Evolutionary conservation across 1,140 invertebrate species (phyloP).

Genomic region (Oscheius sp.): DNA sequence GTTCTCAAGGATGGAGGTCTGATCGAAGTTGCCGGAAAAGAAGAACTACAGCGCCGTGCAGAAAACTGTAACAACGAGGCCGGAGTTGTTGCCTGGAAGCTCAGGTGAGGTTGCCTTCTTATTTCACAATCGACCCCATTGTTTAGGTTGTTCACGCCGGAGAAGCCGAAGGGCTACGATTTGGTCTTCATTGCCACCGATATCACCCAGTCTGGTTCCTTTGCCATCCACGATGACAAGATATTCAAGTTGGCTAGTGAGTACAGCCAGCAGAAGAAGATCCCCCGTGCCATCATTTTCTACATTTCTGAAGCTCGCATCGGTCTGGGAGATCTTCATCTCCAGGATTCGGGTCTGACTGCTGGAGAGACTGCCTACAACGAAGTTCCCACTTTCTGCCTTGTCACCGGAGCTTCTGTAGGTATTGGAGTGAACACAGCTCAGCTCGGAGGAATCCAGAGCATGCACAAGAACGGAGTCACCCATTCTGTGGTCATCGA

Average conservation of each 20-base stretch:
- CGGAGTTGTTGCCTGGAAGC: conserved; percentile 73
- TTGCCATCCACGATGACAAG: conserved; percentile 87
- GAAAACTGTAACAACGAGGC: conserved; percentile 90
- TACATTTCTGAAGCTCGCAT: conserved; percentile 96
- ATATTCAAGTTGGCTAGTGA: conserved; percentile 83
- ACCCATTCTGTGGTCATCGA: conserved; percentile 82
- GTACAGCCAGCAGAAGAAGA: conserved; percentile 75
- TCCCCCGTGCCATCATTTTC: conserved; percentile 89
- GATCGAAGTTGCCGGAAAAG: conserved; percentile 63
- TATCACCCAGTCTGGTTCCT: conserved; percentile 93
- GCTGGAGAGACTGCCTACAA: no score
- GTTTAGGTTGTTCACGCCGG: no score
- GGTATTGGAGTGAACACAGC: conserved; percentile 96
- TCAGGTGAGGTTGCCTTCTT: no score
- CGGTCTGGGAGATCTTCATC: conserved; percentile 88
- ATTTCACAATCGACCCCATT: conserved; percentile 82
- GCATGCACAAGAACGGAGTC: conserved; percentile 95
- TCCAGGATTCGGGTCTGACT: conserved; percentile 91
- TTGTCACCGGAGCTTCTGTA: conserved; percentile 93
- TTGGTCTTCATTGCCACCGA: conserved; percentile 95
- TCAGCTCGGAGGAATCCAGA: conserved; percentile 91
- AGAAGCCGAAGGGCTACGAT: conserved; percentile 79
- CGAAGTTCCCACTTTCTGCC: conserved; percentile 93
- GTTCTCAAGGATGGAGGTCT: conserved; percentile 76
- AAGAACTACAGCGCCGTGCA: conserved; percentile 76